phyloP scores from a whole-genome alignment of 2,888 invertebrate genomes.

The Aphrophora alni region DNA sequence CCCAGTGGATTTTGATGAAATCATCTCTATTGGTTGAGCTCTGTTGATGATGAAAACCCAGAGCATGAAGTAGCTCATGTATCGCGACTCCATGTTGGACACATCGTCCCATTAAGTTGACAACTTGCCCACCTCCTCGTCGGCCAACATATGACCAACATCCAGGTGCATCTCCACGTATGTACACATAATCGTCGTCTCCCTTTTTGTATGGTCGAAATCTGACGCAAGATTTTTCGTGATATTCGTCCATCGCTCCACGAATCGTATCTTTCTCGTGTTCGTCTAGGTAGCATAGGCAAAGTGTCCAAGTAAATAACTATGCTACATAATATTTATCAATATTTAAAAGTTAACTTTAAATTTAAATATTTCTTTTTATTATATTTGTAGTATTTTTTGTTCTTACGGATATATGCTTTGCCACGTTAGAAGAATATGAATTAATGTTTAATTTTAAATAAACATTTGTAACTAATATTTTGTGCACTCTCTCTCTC shows the following conservation, averaged over 20 bases:
- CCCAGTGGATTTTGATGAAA: conserved; percentile 59
- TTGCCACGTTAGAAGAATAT: no score
- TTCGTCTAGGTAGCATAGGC: conserved; percentile 54
- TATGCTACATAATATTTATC: neutral
- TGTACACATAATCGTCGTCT: conserved; percentile 65
- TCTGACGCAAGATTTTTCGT: conserved; percentile 67
- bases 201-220: conserved; percentile 65
- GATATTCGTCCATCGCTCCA: conserved; percentile 65
- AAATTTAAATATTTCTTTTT: neutral
- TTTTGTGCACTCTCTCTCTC: no score
- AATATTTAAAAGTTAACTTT: neutral
- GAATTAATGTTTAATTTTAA: no score
- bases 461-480: no score
- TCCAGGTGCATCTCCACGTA: conserved; percentile 61
- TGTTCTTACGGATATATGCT: no score
- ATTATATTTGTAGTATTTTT: no score
- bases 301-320: neutral
- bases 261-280: conserved; percentile 61
- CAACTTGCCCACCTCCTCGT: conserved; percentile 65
- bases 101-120: conserved; percentile 60
- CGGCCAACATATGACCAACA: conserved; percentile 74
- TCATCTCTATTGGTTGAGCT: conserved; percentile 61
- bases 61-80: conserved; percentile 63
- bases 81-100: conserved; percentile 62
- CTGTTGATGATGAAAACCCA: conserved; percentile 64